phyloP scores from a whole-genome alignment of 2,113 vertebrate genomes.

The Glareola pratincola region DNA sequence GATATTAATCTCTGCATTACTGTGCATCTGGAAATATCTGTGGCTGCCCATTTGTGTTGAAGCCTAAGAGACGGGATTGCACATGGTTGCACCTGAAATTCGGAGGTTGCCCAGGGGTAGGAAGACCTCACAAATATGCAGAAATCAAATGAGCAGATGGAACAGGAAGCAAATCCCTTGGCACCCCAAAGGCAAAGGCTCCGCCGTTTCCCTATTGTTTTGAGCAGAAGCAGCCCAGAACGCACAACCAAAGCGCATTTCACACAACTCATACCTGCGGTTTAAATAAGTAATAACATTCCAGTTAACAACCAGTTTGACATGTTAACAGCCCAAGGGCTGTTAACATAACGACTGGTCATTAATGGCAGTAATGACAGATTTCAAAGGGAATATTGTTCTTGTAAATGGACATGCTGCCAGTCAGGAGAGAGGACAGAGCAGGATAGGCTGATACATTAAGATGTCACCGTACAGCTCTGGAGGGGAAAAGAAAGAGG shows the following conservation, averaged over 20 bases:
- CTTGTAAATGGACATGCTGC: slow-evolving; percentile 63
- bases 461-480: slow-evolving; percentile 39
- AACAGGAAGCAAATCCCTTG: slow-evolving; percentile 22
- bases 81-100: background rate
- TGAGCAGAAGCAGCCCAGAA: background rate
- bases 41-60: background rate
- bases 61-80: background rate
- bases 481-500: background rate
- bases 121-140: slow-evolving; percentile 9
- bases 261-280: slow-evolving; percentile 26
- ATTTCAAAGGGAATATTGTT: slow-evolving; percentile 66
- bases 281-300: slow-evolving; percentile 69
- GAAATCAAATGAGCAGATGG: slow-evolving; percentile 38
- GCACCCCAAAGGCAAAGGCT: background rate
- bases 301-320: slow-evolving; percentile 66
- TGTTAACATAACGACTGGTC: slow-evolving; percentile 73
- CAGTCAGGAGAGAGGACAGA: slow-evolving; percentile 29
- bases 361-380: slow-evolving; percentile 72
- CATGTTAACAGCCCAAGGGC: slow-evolving; percentile 63
- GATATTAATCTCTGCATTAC: slow-evolving; percentile 23
- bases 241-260: background rate
- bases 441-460: slow-evolving; percentile 14
- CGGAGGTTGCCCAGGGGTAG: background rate
- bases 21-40: background rate
- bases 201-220: slow-evolving; percentile 1